These are phyloP conservation scores for Chironomus riparius DNA, from an alignment of 2,888 invertebrate species.

Conservation along the genomic window DNA sequence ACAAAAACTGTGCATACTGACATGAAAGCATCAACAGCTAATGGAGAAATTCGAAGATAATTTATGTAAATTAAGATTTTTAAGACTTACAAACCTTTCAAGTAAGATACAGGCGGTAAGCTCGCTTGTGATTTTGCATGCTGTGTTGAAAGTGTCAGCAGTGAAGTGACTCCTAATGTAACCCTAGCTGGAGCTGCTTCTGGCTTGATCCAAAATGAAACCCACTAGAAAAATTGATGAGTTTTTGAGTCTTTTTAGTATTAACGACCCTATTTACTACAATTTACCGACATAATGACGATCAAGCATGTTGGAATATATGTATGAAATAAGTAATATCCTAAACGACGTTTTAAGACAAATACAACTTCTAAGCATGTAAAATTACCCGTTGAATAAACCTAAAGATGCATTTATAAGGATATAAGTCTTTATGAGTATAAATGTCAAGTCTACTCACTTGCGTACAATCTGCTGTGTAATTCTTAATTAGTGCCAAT, in stretches of 20 bases:
- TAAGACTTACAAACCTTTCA: slow-evolving; percentile 46
- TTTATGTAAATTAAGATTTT: not conserved
- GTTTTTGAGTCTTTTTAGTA: no score
- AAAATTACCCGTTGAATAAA: slow-evolving; percentile 62
- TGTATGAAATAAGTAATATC: slow-evolving; percentile 87
- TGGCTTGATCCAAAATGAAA: slow-evolving; percentile 92
- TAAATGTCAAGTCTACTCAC: slow-evolving; percentile 32
- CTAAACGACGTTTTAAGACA: slow-evolving; percentile 76
- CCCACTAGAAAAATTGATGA: slow-evolving; percentile 54
- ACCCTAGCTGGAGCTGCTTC: slow-evolving; percentile 90
- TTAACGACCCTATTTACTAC: no score
- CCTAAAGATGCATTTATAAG: slow-evolving; percentile 3
- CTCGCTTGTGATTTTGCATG: slow-evolving; percentile 92
- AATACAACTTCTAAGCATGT: slow-evolving; percentile 87
- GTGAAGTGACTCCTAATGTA: slow-evolving; percentile 82
- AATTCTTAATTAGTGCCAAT: slow-evolving; percentile 76
- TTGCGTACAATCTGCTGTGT: slow-evolving; percentile 80
- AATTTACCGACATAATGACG: slow-evolving; percentile 82
- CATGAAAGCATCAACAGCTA: slow-evolving; percentile 85
- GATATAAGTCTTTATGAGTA: not conserved
- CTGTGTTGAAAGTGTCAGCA: slow-evolving; percentile 81
- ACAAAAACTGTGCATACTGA: slow-evolving; percentile 87
- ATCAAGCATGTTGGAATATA: slow-evolving; percentile 90
- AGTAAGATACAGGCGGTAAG: slow-evolving; percentile 83
- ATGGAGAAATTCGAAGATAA: no score